A percentile compares a stretch with the other conserved stretches of the same genome.
These are phyloP conservation scores for Eptatretus burgeri DNA, from an alignment of 2,113 vertebrate genomes.

Conservation along the genomic window DNA sequence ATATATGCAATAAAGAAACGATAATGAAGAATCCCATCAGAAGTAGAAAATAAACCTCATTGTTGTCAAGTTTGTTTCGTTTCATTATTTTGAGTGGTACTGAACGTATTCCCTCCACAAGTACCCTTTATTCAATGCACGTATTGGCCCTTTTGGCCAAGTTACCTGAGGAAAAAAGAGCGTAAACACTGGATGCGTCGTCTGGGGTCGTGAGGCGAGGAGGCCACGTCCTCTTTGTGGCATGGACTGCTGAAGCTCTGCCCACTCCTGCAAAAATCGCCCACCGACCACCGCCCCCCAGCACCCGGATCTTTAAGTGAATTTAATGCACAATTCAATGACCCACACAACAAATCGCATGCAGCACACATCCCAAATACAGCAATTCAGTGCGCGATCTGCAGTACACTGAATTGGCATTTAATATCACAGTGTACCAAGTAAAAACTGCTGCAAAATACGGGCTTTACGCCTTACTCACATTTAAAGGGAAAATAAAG, in stretches of 20 bases:
- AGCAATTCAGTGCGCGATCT: too few relatives aligned
- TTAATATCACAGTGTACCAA: too few relatives aligned
- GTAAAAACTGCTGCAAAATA: too few relatives aligned
- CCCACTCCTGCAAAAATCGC: constrained; percentile 41
- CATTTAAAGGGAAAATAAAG: too few relatives aligned
- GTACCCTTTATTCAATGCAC: neutral
- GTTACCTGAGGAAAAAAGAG: constrained; percentile 63
- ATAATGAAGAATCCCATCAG: neutral
- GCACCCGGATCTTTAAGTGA: too few relatives aligned
- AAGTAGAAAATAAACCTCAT: neutral
- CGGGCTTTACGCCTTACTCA: too few relatives aligned
- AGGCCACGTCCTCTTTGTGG: constrained; percentile 69
- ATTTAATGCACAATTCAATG: too few relatives aligned
- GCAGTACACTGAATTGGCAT: too few relatives aligned
- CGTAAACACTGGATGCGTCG: constrained; percentile 77
- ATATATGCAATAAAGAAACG: too few relatives aligned
- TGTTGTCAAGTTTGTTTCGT: neutral
- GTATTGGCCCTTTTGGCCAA: neutral
- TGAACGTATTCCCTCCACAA: neutral
- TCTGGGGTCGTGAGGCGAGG: constrained; percentile 86
- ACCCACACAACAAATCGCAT: too few relatives aligned
- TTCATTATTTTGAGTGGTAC: neutral
- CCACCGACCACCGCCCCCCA: too few relatives aligned
- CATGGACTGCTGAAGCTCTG: constrained; percentile 88
- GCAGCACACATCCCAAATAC: too few relatives aligned